These are phyloP conservation scores for pig (Sus scrofa) DNA, from an alignment of 2,113 vertebrate species.

Conservation along the genomic window T2T-Sscrofa CM000816.6:91586501-91587000, in stretches of 20 bases:
- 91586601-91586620: background rate
- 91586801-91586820: background rate
- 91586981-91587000: background rate
- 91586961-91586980: background rate
- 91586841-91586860: background rate
- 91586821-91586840: background rate
- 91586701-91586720: background rate
- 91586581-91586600: background rate
- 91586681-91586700: background rate
- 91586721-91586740: background rate
- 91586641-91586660: background rate
- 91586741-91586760: background rate
- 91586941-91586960: background rate
- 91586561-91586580: background rate
- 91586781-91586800: background rate
- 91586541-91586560: background rate
- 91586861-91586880: background rate
- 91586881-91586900: background rate
- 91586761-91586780: background rate
- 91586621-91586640: background rate
- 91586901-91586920: background rate
- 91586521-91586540: background rate
- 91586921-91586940: background rate
- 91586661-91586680: background rate
- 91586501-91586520: background rate